Percentiles rank a stretch among this genome's conserved stretches.
Evolutionary conservation across 1,140 invertebrate species (phyloP).

Genomic region (Drosophila quadrilineata): DNA sequence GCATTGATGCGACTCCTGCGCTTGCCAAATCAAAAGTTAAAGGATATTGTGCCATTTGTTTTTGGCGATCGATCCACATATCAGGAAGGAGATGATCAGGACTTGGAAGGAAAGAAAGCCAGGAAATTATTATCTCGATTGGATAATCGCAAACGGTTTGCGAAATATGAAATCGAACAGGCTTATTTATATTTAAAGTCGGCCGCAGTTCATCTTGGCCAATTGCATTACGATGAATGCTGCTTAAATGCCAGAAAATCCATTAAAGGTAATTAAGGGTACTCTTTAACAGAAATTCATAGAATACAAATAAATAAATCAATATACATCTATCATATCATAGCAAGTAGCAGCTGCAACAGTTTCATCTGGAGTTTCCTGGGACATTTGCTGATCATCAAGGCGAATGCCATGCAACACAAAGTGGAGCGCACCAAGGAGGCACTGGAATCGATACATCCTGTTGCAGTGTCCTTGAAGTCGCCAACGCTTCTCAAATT

Average conservation of each 20-base stretch:
- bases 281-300: too few relatives aligned
- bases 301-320: neutral
- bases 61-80: conserved; percentile 72
- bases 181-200: conserved; percentile 66
- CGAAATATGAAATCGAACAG: conserved; percentile 69
- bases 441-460: conserved; percentile 42
- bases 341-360: conserved; percentile 52
- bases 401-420: conserved; percentile 58
- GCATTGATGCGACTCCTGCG: conserved; percentile 31
- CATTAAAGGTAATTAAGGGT: conserved; percentile 44
- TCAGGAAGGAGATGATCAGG: conserved; percentile 33
- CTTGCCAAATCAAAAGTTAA: conserved; percentile 46
- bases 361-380: conserved; percentile 63
- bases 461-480: conserved; percentile 27
- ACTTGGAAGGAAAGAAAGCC: conserved; percentile 15
- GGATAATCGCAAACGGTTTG: conserved; percentile 60
- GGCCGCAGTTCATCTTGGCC: conserved; percentile 43
- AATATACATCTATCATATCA: neutral
- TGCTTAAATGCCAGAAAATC: conserved; percentile 49
- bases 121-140: conserved; percentile 29
- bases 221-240: conserved; percentile 66
- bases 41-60: conserved; percentile 50
- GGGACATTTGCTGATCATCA: conserved; percentile 54
- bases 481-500: conserved; percentile 17
- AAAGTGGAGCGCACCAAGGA: conserved; percentile 68